These are phyloP conservation scores for Onychorhynchus coronatus DNA, from an alignment of 2,113 vertebrate species.

Conservation along the genomic window DNA sequence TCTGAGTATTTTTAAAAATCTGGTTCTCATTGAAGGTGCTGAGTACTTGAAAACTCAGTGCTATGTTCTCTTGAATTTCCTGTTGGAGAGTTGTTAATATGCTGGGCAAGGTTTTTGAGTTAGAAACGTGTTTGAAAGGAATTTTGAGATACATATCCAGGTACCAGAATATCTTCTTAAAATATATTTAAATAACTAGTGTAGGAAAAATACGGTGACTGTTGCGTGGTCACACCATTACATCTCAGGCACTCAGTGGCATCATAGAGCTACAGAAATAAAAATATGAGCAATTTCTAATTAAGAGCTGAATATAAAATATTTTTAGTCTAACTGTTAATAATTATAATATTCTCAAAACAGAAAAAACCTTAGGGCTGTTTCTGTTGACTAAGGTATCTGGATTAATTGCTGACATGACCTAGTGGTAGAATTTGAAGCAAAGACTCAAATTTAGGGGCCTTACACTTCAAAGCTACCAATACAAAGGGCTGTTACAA, in stretches of 20 bases:
- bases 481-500: background rate
- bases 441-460: background rate
- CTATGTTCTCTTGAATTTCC: conserved; percentile 6
- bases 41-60: conserved; percentile 27
- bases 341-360: background rate
- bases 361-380: background rate
- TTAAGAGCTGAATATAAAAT: background rate
- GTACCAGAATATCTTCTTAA: background rate
- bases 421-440: background rate
- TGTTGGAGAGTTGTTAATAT: background rate
- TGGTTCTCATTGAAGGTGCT: background rate
- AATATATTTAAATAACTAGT: background rate
- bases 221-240: background rate
- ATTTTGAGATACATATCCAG: background rate
- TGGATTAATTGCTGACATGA: background rate
- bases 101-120: background rate
- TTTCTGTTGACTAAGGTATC: background rate
- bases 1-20: conserved; percentile 33
- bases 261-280: background rate
- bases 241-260: background rate
- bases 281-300: background rate
- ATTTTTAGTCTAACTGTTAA: background rate
- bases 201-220: background rate
- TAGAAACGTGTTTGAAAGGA: background rate
- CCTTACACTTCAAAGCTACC: background rate